Base-by-base conservation (phyloP, 2,113 vertebrate genomes). In the Cynopterus brachyotis region DNA sequence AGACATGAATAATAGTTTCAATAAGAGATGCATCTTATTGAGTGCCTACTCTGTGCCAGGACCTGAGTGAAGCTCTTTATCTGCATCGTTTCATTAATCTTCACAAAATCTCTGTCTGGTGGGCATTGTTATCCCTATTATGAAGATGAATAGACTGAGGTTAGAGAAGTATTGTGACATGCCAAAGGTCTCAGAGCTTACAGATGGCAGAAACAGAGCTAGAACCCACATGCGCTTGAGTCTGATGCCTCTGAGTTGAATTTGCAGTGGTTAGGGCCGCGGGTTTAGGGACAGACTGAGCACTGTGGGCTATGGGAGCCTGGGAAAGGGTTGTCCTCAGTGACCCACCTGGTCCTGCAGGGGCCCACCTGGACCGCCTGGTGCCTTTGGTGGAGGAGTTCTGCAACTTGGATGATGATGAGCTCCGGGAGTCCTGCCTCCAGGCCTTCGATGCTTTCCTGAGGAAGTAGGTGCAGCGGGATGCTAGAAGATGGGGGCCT, bases 381-480 rank as follows among this genome's bases (percentile, higher is more conserved):
- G 98, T 99, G 87, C 99, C 99, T 20, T 97, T 99, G 96, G 98
- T 99, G 83, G 98, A 99, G 47, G 99, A 99, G 86, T 99, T 99
- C 98, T 99, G 99, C 91, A 98, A 97, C 0, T 98, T 99, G 96
- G 99, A 99, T 72, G 99, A 99, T 5, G 99, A 99, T 0, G 99
- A 99, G 97, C 98, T 99, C 70, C 98, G 99, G 4, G 99, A 99
- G 91, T 99, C 99, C 92, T 99, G 99, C 98, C 99, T 99, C 90
- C 99, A 99, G 97, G 99, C 99, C 50, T 99, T 99, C 0, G 99
- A 99, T 97, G 99, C 99, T 50, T 99, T 99, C 42, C 98, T 99
- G 93, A 98, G 99, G 97, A 99, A 99, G 99, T 99, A 96, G 73
- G 98, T 97, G 89, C 42, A 47, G 32, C 0, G 0, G 15, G 32